phyloP scores from a whole-genome alignment of 1,140 invertebrate species.

The Brachionus calyciflorus region DNA sequence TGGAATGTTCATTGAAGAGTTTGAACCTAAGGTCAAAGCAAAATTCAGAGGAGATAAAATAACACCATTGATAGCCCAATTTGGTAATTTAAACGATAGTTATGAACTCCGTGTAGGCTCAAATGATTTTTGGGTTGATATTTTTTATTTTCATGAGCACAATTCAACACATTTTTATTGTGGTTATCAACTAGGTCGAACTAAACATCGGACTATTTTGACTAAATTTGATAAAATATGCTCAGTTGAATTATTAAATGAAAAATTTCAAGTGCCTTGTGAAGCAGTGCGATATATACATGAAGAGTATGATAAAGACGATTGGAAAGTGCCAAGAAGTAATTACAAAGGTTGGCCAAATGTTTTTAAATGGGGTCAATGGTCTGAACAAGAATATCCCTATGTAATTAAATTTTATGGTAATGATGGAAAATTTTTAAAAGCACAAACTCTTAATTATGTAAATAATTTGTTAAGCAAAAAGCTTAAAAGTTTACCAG shows the following conservation, averaged over 20 bases:
- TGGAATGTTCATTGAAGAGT: constrained; percentile 12
- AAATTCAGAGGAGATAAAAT: background rate
- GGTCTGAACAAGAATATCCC: too few relatives aligned
- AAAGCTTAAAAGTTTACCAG: too few relatives aligned
- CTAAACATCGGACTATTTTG: background rate
- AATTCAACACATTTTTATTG: background rate
- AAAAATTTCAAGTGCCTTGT: background rate
- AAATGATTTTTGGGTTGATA: background rate
- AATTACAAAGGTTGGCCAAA: too few relatives aligned
- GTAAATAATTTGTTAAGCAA: too few relatives aligned
- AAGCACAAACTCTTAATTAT: too few relatives aligned
- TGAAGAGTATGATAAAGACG: too few relatives aligned
- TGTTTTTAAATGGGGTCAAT: too few relatives aligned
- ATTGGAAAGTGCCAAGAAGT: too few relatives aligned
- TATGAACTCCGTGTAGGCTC: background rate
- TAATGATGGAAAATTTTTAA: too few relatives aligned
- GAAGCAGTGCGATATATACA: background rate
- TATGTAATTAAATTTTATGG: too few relatives aligned
- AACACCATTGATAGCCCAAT: background rate
- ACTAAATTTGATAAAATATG: background rate
- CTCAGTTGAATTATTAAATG: background rate
- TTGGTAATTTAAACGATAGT: background rate
- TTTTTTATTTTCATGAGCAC: background rate
- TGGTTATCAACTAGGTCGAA: background rate
- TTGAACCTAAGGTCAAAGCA: background rate